Conservation (phyloP, 53 echinoderm and acorn worm genomes). For the Echinometra lucunter region DNA sequence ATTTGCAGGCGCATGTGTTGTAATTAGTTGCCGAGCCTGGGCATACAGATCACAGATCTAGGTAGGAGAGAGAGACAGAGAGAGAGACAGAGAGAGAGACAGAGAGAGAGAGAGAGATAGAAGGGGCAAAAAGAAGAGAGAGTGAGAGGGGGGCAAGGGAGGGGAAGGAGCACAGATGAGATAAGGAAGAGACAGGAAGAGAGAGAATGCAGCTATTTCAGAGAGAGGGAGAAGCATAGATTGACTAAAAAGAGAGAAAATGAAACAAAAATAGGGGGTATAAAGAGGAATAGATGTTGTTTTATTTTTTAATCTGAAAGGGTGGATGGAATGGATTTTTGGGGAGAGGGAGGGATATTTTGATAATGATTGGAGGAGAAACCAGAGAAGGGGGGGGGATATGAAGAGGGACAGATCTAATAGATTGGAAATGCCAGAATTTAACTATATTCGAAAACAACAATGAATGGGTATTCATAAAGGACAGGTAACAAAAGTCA, state of each 20-base stretch:
- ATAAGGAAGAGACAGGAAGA: no score
- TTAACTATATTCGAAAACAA: neutral
- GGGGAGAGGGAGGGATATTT: no score
- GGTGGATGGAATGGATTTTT: no score
- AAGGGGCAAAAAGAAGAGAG: no score
- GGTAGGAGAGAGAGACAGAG: neutral
- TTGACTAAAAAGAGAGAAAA: neutral
- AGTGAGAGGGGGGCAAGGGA: slow-evolving; percentile 1
- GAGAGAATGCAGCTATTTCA: no score
- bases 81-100: neutral
- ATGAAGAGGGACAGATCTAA: no score
- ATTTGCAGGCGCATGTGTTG: slow-evolving; percentile 72
- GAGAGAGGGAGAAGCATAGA: slow-evolving; percentile 5
- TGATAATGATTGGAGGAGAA: no score
- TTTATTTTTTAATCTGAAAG: neutral
- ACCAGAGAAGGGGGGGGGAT: no score
- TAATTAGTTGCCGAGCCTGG: slow-evolving; percentile 62
- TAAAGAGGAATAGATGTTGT: neutral
- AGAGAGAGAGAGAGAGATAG: neutral
- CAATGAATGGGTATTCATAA: no score
- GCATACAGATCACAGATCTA: slow-evolving; percentile 15
- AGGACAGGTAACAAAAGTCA: neutral
- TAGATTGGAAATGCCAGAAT: neutral
- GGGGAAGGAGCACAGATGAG: no score
- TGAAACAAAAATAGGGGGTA: neutral